phyloP scores from a whole-genome alignment of 1,140 invertebrate species.

The Drosophila mojavensis region DNA sequence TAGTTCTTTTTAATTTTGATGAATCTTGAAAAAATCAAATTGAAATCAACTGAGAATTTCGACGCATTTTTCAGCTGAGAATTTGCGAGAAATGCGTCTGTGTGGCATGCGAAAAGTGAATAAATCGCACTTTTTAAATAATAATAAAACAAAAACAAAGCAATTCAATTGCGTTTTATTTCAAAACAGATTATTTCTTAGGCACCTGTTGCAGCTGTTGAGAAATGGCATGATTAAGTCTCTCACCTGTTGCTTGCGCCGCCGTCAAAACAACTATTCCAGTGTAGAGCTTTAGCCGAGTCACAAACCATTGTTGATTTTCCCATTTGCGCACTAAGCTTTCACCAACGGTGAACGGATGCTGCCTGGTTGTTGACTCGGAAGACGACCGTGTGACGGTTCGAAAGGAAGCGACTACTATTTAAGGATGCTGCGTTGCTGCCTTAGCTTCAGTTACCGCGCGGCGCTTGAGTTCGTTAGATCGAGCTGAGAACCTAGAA shows the following conservation, averaged over 20 bases:
- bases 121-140: slow-evolving; percentile 37
- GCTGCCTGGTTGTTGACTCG: slow-evolving; percentile 52
- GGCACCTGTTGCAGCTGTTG: slow-evolving; percentile 16
- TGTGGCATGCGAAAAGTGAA: slow-evolving; percentile 29
- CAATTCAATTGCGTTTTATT: slow-evolving; percentile 20
- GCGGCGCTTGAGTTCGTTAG: slow-evolving; percentile 75
- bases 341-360: slow-evolving; percentile 59
- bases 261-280: slow-evolving; percentile 35
- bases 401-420: slow-evolving; percentile 52
- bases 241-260: slow-evolving; percentile 12
- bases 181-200: not conserved
- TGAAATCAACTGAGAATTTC: slow-evolving; percentile 52
- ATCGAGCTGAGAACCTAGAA: slow-evolving; percentile 63
- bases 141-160: slow-evolving; percentile 12
- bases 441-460: slow-evolving; percentile 79
- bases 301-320: slow-evolving; percentile 49
- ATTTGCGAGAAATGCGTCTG: slow-evolving; percentile 30
- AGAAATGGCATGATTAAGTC: too few species aligned
- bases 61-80: slow-evolving; percentile 50
- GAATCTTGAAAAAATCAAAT: slow-evolving; percentile 64
- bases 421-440: slow-evolving; percentile 83
- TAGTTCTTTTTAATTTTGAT: slow-evolving; percentile 62
- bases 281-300: slow-evolving; percentile 51
- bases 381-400: slow-evolving; percentile 34
- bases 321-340: slow-evolving; percentile 39